Evolutionary conservation across 2,113 vertebrate species (phyloP), one percentile per base, ranked within the genome.

Genomic region (Rhinoderma darwinii): DNA sequence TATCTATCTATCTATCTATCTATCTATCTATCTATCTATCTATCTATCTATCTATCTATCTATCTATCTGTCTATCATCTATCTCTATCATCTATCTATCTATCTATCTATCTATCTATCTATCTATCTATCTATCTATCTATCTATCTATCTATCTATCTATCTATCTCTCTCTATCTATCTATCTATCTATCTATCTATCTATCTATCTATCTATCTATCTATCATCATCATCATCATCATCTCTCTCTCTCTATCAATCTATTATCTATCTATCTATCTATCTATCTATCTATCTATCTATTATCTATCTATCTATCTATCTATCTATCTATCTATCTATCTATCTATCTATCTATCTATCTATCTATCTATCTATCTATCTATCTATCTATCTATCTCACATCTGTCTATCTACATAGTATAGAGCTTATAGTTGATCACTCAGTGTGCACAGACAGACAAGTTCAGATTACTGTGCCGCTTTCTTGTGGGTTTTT

Each of bases 401-500:
- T 59, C 1, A n/a, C n/a, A 27, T 30, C 9, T 68, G 35, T 68
- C 12, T 17, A 68, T 68, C 30, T 68, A 18, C 14, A 35, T 68
- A 1, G 6, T 32, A 68, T 20, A 37, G 14, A 47, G 3, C 12
- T 1, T 30, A 37, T 56, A 41, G 37, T 22, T 32, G 41, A 50
- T 41, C 50, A 14, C 59, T 35, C 10, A 50, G 47, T 63, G 39
- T 61, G 39, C 50, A 30, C n/a, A 85, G 41, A 50, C 51, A 78
- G 56, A 56, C n/a, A 76, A 81, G 44, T 82, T 81, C 39, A 32
- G 50, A 82, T 80, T 70, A 86, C 59, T 68, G 8, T 9, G 20
- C 22, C 22, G 41, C 63, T 70, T 87, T 87, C 79, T 82, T 35
- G 68, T 39, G 41, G 56, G 9, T 61, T 82, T 56, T 61, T 70